phyloP scores from a whole-genome alignment of 2,797 vertebrate species.

The Trematomus bernacchii region DNA sequence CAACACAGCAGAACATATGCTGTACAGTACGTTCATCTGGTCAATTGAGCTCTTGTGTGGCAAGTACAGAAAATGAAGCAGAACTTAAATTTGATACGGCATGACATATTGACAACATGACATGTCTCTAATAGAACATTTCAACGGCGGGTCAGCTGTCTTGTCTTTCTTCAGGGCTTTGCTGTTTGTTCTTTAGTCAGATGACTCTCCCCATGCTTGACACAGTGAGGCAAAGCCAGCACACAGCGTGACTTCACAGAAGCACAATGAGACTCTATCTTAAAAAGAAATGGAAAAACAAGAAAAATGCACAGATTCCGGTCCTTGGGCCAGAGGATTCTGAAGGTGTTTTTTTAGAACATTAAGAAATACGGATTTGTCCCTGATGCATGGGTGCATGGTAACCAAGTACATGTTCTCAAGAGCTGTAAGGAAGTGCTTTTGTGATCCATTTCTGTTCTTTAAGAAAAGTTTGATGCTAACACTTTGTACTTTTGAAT shows the following conservation, averaged over 20 bases:
- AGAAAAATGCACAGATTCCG: constrained; percentile 44
- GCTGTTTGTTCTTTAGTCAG: constrained; percentile 76
- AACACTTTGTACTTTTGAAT: too few relatives aligned
- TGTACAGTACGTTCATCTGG: constrained; percentile 18
- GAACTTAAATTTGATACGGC: constrained; percentile 2
- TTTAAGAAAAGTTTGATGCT: too few relatives aligned
- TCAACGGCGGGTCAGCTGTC: constrained; percentile 61
- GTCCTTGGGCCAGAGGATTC: constrained; percentile 29
- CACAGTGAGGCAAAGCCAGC: constrained; percentile 61
- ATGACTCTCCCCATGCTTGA: constrained; percentile 74
- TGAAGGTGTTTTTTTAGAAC: constrained; percentile 52
- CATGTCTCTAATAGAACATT: constrained; percentile 37
- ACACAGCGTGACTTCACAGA: constrained; percentile 72
- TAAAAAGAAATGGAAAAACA: constrained; percentile 41
- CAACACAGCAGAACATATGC: constrained; percentile 41
- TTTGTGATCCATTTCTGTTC: too few relatives aligned
- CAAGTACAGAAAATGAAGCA: constrained; percentile 27
- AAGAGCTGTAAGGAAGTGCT: too few relatives aligned
- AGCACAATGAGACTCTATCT: constrained; percentile 77
- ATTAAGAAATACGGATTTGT: constrained; percentile 40
- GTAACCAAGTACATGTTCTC: too few relatives aligned
- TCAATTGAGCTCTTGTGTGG: not conserved
- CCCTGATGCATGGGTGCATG: not conserved
- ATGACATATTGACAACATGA: constrained; percentile 36
- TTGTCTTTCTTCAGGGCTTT: constrained; percentile 59